Conservation (phyloP, 2,888 invertebrate genomes). For the Lumbricus terrestris region DNA sequence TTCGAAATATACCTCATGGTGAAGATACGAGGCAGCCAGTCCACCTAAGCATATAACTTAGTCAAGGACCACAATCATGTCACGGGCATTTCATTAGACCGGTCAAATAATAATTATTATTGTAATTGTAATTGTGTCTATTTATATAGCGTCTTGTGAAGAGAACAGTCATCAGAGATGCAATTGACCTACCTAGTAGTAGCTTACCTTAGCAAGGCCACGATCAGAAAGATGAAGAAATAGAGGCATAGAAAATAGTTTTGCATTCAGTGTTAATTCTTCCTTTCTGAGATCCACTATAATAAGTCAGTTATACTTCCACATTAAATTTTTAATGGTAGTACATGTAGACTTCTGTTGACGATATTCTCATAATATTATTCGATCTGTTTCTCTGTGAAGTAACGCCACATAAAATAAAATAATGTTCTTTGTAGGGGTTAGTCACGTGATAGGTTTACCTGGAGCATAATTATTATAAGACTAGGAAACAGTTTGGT, state of each 20-base stretch:
- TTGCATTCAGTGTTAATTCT: no score
- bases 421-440: no score
- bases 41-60: neutral
- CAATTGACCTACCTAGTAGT: no score
- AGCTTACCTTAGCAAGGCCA: no score
- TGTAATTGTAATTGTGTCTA: neutral
- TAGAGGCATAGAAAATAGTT: no score
- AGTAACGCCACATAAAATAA: neutral
- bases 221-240: no score
- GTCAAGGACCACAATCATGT: no score
- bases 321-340: neutral
- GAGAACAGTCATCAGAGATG: no score
- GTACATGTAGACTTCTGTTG: neutral
- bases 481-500: neutral
- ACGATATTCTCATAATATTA: neutral
- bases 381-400: neutral
- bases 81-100: no score
- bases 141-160: no score
- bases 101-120: no score
- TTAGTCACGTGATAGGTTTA: neutral
- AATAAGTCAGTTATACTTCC: no score
- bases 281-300: neutral
- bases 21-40: neutral
- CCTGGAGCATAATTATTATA: neutral
- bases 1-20: neutral